phyloP scores from a whole-genome alignment of 1,140 invertebrate species.

The Bicyclus anynana region DNA sequence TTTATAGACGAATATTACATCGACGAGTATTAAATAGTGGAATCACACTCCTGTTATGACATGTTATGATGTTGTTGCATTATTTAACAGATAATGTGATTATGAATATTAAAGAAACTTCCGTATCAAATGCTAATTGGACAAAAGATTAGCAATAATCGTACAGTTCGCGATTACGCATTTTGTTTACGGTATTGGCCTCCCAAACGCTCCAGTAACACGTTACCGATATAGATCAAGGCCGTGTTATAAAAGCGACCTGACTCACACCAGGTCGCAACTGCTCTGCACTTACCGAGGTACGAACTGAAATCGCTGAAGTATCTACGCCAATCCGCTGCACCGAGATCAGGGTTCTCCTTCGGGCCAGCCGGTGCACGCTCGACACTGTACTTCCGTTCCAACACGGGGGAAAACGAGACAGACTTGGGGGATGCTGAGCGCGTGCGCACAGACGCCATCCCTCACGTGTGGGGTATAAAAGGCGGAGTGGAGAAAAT shows the following conservation, averaged over 20 bases:
- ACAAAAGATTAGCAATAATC: conserved; percentile 13
- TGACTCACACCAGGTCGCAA: conserved; percentile 55
- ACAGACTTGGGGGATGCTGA: conserved; percentile 75
- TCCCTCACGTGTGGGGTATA: conserved; percentile 59
- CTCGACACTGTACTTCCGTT: conserved; percentile 68
- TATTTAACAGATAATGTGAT: too few species aligned
- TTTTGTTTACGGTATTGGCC: conserved; percentile 56
- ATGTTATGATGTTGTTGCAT: too few species aligned
- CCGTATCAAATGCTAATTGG: not conserved
- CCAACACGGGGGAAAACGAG: conserved; percentile 73
- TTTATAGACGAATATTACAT: too few species aligned
- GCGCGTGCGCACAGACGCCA: conserved; percentile 75
- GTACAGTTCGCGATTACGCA: conserved; percentile 43
- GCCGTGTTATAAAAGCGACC: conserved; percentile 55
- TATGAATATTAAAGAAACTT: not conserved
- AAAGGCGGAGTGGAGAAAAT: conserved; percentile 43
- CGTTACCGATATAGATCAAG: conserved; percentile 68
- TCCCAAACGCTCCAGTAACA: conserved; percentile 63
- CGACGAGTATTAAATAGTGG: too few species aligned
- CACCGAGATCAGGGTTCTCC: conserved; percentile 49
- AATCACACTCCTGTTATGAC: too few species aligned
- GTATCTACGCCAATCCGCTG: conserved; percentile 67
- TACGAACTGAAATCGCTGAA: conserved; percentile 73
- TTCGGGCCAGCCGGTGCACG: conserved; percentile 44
- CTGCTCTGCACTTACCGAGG: conserved; percentile 63